phyloP scores from a whole-genome alignment of 2,113 vertebrate genomes.

The Dipodomys stephensi region DNA sequence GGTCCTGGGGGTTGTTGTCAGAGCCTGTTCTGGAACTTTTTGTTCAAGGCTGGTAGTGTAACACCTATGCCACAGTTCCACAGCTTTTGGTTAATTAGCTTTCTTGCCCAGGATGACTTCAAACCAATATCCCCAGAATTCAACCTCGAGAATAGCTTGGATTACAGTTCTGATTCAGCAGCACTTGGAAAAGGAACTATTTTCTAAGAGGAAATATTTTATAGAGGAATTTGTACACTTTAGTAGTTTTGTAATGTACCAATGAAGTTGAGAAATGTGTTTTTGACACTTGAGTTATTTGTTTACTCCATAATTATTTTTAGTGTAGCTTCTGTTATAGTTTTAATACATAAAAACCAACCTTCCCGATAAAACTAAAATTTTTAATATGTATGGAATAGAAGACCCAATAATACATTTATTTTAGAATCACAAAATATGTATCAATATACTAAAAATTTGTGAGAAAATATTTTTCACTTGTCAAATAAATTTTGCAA shows the following conservation, averaged over 20 bases:
- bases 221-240: not conserved
- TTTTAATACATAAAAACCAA: slow-evolving; percentile 55
- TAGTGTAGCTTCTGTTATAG: slow-evolving; percentile 30
- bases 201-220: not conserved
- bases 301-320: slow-evolving; percentile 54
- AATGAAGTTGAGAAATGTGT: slow-evolving; percentile 18
- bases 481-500: not conserved
- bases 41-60: no score
- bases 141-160: no score
- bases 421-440: not conserved
- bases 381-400: slow-evolving; percentile 25
- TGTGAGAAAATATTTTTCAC: slow-evolving; percentile 40
- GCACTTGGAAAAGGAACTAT: no score
- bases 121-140: no score
- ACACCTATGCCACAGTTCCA: no score
- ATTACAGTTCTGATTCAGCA: no score
- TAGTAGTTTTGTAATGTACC: not conserved
- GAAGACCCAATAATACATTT: not conserved
- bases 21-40: no score
- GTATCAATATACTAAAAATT: not conserved
- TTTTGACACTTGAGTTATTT: slow-evolving; percentile 34
- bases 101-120: no score
- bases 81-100: no score
- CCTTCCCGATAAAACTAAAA: not conserved
- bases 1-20: no score